Percentiles rank a stretch among this genome's conserved stretches.
Evolutionary conservation across 2,888 invertebrate genomes (phyloP).

Genomic region (Leptinotarsa peninsularis): DNA sequence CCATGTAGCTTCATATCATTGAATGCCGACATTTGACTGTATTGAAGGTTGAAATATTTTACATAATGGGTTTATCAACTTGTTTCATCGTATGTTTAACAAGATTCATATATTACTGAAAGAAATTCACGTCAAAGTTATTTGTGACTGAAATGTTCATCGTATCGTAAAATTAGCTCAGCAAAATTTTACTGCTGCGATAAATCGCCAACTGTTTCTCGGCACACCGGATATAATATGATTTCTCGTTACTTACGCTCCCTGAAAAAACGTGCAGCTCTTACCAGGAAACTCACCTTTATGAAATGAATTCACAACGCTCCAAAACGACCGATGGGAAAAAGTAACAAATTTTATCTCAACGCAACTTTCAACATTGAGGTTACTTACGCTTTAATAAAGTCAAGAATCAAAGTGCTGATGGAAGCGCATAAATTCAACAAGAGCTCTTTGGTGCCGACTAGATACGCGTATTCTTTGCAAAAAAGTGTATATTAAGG

Average conservation of each 20-base stretch:
- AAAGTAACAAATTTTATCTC: conserved; percentile 36
- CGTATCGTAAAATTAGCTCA: background rate
- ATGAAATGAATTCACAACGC: conserved; percentile 31
- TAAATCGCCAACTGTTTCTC: background rate
- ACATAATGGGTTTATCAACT: no score
- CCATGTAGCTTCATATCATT: no score
- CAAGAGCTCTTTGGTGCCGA: background rate
- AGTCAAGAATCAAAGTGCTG: conserved; percentile 48
- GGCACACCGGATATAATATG: conserved; percentile 5
- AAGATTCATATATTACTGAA: no score
- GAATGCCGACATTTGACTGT: no score
- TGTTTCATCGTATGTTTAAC: no score
- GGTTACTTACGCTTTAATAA: conserved; percentile 44
- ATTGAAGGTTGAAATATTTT: no score
- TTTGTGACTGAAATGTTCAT: background rate
- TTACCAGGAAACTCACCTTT: conserved; percentile 30
- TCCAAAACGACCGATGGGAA: conserved; percentile 21
- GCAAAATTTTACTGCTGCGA: background rate
- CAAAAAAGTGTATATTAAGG: background rate
- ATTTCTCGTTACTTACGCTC: background rate
- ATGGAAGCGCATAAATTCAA: conserved; percentile 35
- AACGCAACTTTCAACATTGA: conserved; percentile 36
- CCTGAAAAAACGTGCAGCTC: conserved; percentile 18
- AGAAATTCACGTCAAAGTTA: background rate
- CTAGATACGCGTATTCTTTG: conserved; percentile 1